phyloP scores from a whole-genome alignment of 2,888 invertebrate genomes.

The Orchesellides sinensis region DNA sequence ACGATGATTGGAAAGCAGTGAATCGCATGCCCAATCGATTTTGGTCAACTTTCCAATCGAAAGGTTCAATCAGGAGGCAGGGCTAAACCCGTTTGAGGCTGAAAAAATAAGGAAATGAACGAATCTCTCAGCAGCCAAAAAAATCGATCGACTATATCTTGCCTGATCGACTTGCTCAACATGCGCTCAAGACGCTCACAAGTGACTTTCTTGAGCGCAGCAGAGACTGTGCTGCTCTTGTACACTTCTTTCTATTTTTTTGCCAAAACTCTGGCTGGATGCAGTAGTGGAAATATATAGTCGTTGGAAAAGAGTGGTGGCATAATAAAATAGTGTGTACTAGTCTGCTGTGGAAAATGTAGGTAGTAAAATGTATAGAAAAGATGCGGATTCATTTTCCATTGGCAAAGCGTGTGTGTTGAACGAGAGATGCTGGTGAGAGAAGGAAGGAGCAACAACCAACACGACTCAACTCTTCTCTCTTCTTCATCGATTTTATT shows the following conservation, averaged over 20 bases:
- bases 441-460: slow-evolving; percentile 31
- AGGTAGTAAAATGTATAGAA: background rate
- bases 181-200: slow-evolving; percentile 75
- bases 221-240: slow-evolving; percentile 27
- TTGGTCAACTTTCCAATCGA: slow-evolving; percentile 75
- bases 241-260: no score
- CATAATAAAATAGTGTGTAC: no score
- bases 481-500: slow-evolving; percentile 75
- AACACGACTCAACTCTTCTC: slow-evolving; percentile 69
- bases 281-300: slow-evolving; percentile 11
- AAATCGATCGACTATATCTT: slow-evolving; percentile 75
- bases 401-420: background rate
- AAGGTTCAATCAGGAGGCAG: slow-evolving; percentile 71
- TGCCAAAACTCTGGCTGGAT: background rate
- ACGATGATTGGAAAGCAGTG: slow-evolving; percentile 69
- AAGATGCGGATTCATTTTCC: background rate
- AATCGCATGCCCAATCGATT: slow-evolving; percentile 75
- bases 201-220: slow-evolving; percentile 74
- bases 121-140: slow-evolving; percentile 74
- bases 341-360: background rate
- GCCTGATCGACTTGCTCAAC: slow-evolving; percentile 75
- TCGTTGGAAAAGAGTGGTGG: no score
- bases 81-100: slow-evolving; percentile 73
- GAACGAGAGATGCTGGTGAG: background rate
- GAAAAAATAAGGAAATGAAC: slow-evolving; percentile 74